These are phyloP conservation scores for Nerophis lumbriciformis DNA, from an alignment of 2,113 vertebrate genomes.

Conservation along the genomic window DNA sequence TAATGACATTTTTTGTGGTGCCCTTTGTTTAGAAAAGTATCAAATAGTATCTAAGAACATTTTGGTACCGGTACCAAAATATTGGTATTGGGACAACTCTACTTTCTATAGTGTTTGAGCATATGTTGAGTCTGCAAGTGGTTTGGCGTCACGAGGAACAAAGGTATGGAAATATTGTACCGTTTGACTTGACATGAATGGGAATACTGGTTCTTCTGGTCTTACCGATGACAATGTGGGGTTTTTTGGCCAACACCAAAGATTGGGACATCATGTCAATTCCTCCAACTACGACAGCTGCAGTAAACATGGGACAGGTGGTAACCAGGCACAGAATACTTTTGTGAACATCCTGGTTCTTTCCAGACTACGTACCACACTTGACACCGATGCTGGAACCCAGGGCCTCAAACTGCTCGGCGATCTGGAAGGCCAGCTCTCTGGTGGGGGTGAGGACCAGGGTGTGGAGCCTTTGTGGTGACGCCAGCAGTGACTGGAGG, in stretches of 20 bases:
- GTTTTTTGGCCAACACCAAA: constrained; percentile 92
- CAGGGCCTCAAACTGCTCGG: constrained; percentile 96
- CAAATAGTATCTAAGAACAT: too few relatives aligned
- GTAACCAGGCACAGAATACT: neutral
- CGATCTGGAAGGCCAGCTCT: constrained; percentile 95
- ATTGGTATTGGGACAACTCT: too few relatives aligned
- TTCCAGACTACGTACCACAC: constrained; percentile 68
- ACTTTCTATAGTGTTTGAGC: too few relatives aligned
- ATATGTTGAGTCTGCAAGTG: too few relatives aligned
- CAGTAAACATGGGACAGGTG: constrained; percentile 10
- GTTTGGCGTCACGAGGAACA: too few relatives aligned
- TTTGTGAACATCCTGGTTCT: too few relatives aligned
- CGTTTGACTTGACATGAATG: too few relatives aligned
- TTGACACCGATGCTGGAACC: constrained; percentile 95
- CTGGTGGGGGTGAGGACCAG: constrained; percentile 93
- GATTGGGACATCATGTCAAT: constrained; percentile 98
- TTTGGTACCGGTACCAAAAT: too few relatives aligned
- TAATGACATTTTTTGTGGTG: too few relatives aligned
- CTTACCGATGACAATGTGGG: constrained; percentile 94
- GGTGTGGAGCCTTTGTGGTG: constrained; percentile 86
- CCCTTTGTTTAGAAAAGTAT: too few relatives aligned
- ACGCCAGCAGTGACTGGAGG: constrained; percentile 85
- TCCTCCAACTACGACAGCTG: constrained; percentile 93
- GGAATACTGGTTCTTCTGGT: too few relatives aligned
- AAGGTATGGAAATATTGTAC: too few relatives aligned